Conservation (phyloP, 2,797 vertebrate genomes). For the Strix occidentalis region DNA sequence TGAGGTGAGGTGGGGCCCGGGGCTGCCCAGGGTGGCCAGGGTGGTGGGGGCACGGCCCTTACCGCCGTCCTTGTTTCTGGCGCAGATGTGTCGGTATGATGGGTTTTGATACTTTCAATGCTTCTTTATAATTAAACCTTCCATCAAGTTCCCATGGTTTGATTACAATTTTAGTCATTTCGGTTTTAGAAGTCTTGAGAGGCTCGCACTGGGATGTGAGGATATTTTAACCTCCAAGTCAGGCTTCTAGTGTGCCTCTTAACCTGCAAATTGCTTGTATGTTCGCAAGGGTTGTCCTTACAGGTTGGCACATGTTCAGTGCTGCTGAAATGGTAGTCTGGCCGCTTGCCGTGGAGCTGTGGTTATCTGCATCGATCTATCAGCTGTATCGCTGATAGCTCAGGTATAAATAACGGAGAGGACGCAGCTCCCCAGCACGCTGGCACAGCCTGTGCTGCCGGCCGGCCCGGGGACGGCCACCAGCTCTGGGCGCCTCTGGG, state of each 20-base stretch:
- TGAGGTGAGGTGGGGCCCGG: neutral
- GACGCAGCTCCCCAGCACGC: fast-evolving
- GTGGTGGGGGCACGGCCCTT: neutral
- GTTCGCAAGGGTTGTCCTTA: neutral
- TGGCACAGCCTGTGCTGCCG: fast-evolving
- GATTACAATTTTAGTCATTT: neutral
- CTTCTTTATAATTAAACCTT: neutral
- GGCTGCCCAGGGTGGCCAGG: fast-evolving
- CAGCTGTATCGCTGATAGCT: neutral
- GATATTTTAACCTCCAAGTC: neutral
- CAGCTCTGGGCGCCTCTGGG: fast-evolving
- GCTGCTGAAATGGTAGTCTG: neutral
- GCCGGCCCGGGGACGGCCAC: fast-evolving
- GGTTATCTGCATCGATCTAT: neutral
- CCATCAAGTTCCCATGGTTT: neutral
- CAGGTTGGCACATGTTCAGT: fast-evolving
- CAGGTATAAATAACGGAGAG: fast-evolving
- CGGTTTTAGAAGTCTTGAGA: neutral
- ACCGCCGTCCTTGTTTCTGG: slow-evolving; percentile 38
- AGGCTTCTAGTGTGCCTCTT: neutral
- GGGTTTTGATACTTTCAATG: neutral
- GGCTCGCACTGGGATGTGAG: neutral
- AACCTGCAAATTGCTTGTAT: neutral
- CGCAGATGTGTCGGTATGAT: neutral
- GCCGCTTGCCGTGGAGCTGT: neutral